Conservation (phyloP, 2,797 vertebrate species). For the Linurgus olivaceus region DNA sequence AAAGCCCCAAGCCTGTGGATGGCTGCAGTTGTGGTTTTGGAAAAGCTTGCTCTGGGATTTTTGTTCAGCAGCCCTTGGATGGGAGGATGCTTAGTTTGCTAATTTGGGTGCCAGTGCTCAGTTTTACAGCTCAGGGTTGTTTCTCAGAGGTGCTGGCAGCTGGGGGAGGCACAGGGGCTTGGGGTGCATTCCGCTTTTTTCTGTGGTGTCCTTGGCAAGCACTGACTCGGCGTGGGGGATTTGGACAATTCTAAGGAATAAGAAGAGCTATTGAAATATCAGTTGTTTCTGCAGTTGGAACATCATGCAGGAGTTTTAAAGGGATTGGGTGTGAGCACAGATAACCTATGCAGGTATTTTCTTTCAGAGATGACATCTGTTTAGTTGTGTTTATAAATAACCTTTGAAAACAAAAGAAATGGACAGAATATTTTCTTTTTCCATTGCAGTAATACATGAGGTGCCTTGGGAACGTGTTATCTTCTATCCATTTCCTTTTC, state of each 20-base stretch:
- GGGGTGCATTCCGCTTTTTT: slow-evolving; percentile 51
- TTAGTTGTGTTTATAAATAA: not conserved
- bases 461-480: not conserved
- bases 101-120: slow-evolving; percentile 12
- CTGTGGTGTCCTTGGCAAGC: slow-evolving; percentile 38
- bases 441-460: not conserved
- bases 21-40: slow-evolving; percentile 50
- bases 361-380: not conserved
- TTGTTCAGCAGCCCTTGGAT: slow-evolving; percentile 33
- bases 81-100: slow-evolving; percentile 45
- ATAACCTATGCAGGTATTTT: not conserved
- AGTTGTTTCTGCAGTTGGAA: slow-evolving; percentile 27
- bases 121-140: slow-evolving; percentile 8
- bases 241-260: not conserved
- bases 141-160: slow-evolving; percentile 17
- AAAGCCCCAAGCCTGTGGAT: not conserved
- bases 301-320: accelerated
- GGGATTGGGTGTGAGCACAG: not conserved
- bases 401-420: not conserved
- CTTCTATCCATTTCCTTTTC: not conserved
- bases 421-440: not conserved
- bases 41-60: slow-evolving; percentile 48
- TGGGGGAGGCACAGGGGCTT: slow-evolving; percentile 1
- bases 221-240: not conserved
- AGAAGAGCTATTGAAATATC: not conserved